These are phyloP conservation scores for Pseudomyrmex dendroicus DNA, from an alignment of 1,140 invertebrate genomes.

Conservation along the genomic window DNA sequence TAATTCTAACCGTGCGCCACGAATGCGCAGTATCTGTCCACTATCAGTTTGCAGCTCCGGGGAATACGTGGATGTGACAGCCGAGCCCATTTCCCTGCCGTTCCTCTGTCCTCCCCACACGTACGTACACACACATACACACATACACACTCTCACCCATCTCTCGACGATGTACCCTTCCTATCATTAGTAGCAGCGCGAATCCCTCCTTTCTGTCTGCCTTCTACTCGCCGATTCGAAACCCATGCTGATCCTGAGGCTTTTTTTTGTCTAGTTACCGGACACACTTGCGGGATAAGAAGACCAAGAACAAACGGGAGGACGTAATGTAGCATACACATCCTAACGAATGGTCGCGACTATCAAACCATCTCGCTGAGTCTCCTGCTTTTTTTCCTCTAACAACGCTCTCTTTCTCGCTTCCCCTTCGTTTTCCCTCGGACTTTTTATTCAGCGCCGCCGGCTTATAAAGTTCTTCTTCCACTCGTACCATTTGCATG, in stretches of 20 bases:
- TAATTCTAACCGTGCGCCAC: slow-evolving; percentile 77
- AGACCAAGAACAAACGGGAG: neutral
- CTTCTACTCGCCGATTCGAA: slow-evolving; percentile 28
- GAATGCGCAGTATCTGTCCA: slow-evolving; percentile 78
- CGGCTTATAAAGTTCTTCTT: neutral
- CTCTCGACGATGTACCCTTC: slow-evolving; percentile 35
- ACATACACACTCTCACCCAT: neutral
- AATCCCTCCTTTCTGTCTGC: neutral
- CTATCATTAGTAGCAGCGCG: slow-evolving; percentile 21
- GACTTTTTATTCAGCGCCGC: slow-evolving; percentile 18
- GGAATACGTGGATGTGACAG: slow-evolving; percentile 78
- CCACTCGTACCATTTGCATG: slow-evolving; percentile 11
- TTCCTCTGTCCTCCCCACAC: slow-evolving; percentile 37
- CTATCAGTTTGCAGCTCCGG: slow-evolving; percentile 77
- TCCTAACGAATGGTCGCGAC: slow-evolving; percentile 44
- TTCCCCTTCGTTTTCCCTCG: neutral
- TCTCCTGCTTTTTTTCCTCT: slow-evolving; percentile 20
- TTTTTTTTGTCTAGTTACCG: slow-evolving; percentile 12
- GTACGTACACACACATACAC: too few species aligned
- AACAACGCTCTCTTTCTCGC: too few species aligned
- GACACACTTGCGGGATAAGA: slow-evolving; percentile 9
- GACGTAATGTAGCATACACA: slow-evolving; percentile 49
- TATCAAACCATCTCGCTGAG: slow-evolving; percentile 56
- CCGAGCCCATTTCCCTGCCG: slow-evolving; percentile 72
- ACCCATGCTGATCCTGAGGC: slow-evolving; percentile 3